Evolutionary conservation across 2,113 vertebrate species (phyloP), one percentile per base, ranked within the genome.

Genomic region (Oryzias melastigma): DNA sequence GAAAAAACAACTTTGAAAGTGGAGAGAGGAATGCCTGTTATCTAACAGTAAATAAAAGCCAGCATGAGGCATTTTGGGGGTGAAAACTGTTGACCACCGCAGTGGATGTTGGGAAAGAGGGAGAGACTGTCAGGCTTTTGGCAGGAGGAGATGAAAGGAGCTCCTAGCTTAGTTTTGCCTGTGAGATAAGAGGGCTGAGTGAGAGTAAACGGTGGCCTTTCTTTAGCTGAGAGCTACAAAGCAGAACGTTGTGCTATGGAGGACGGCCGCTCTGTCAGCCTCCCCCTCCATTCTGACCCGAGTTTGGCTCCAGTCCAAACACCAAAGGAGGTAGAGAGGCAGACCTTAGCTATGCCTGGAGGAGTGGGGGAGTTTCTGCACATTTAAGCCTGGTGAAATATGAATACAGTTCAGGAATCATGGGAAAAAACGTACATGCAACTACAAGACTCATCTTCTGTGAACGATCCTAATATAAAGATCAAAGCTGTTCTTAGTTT

Each of bases 271-370:
- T 46, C 54, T 48, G 61, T 66, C 73, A 73, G 62, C 73, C 49
- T 59, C 50, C 67, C 71, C 55, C 59, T 63, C 58, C 35, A 20
- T 15, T n/a, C 58, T 47, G 69, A 63, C 68, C 16, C 27, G 71
- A 63, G 58, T 58, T 71, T 84, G 86, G 83, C 82, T 58, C 10
- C 0, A 54, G 44, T 41, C 69, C 80, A 86, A 77, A 65, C 29
- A 53, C 60, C 59, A 65, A 68, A 68, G 56, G 40, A 2, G 66
- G 52, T 22, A 40, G 17, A 17, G 18, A 68, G 45, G 60, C 57
- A 43, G 57, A 43, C 16, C 58, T 20, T 65, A 81, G 80, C 81
- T 78, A 90, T 88, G 69, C 77, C 55, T 63, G 60, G 61, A 71
- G 78, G 73, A 87, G 77, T 61, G 52, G 49, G 49, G 73, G 75